These are phyloP conservation scores for Athene noctua DNA, from an alignment of 2,113 vertebrate genomes.

Conservation along the genomic window DNA sequence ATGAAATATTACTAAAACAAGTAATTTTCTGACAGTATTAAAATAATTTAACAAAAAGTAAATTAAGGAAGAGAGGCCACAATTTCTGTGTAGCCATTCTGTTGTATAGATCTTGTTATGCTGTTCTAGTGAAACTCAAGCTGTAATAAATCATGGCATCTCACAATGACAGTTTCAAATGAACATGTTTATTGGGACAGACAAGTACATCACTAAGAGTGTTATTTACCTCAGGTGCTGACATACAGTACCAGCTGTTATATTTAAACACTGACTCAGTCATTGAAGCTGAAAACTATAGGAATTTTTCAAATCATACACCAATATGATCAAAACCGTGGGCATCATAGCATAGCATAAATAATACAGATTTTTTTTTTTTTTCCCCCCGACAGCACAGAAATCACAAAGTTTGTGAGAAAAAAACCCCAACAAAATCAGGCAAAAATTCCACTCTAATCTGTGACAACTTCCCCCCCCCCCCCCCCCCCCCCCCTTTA, in stretches of 20 bases:
- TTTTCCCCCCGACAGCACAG: background rate
- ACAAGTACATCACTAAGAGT: conserved; percentile 69
- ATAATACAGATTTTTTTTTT: background rate
- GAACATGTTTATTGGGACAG: conserved; percentile 70
- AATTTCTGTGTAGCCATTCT: background rate
- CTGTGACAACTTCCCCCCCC: background rate
- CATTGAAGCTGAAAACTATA: conserved; percentile 37
- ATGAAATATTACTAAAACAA: background rate
- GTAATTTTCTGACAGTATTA: background rate
- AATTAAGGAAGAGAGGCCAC: background rate
- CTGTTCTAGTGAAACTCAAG: conserved; percentile 22
- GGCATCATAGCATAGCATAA: background rate
- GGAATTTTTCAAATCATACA: conserved; percentile 53
- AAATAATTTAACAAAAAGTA: background rate
- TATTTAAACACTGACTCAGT: conserved; percentile 60
- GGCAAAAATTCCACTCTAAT: background rate
- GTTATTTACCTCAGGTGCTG: conserved; percentile 70
- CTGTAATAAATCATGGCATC: conserved; percentile 73
- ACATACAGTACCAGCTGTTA: conserved; percentile 65
- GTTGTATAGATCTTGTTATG: background rate
- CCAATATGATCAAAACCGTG: background rate
- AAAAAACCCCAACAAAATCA: background rate
- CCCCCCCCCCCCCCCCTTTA: background rate
- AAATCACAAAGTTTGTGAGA: background rate
- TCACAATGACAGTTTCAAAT: conserved; percentile 70